Percentiles rank a stretch among this genome's conserved stretches.
phyloP scores from a whole-genome alignment of 2,888 invertebrate species.

The Acrobasis repandana region DNA sequence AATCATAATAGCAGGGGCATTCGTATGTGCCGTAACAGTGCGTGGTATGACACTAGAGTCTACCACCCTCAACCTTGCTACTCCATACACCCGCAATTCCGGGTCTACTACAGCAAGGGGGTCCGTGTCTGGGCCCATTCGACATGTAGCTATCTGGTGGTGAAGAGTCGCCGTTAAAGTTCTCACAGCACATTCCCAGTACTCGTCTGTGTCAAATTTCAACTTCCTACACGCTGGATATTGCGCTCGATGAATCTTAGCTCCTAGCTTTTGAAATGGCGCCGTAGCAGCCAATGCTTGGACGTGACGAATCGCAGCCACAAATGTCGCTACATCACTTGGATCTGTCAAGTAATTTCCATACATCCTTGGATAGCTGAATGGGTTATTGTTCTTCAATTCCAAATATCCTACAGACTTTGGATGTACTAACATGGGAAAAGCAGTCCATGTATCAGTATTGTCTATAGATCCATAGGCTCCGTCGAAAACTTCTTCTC shows the following conservation, averaged over 20 bases:
- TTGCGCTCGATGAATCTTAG: constrained; percentile 75
- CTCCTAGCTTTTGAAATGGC: constrained; percentile 78
- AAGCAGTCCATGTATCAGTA: constrained; percentile 79
- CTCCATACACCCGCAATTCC: constrained; percentile 74
- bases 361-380: constrained; percentile 85
- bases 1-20: constrained; percentile 82
- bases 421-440: constrained; percentile 86
- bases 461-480: constrained; percentile 69
- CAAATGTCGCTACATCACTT: constrained; percentile 83
- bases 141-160: constrained; percentile 85
- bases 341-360: constrained; percentile 87
- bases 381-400: constrained; percentile 85
- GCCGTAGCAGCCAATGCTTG: constrained; percentile 71
- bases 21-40: constrained; percentile 80
- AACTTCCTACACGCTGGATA: constrained; percentile 84
- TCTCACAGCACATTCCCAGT: constrained; percentile 86
- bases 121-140: constrained; percentile 85
- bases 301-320: constrained; percentile 82
- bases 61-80: constrained; percentile 73
- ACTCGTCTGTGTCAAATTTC: constrained; percentile 80
- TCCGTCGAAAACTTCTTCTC: constrained; percentile 64
- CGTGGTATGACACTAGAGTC: constrained; percentile 82
- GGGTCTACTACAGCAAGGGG: constrained; percentile 85
- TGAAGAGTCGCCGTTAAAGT: constrained; percentile 85
- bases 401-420: constrained; percentile 86